phyloP scores from a whole-genome alignment of 1,140 invertebrate genomes.

The Oreohelix idahoensis region DNA sequence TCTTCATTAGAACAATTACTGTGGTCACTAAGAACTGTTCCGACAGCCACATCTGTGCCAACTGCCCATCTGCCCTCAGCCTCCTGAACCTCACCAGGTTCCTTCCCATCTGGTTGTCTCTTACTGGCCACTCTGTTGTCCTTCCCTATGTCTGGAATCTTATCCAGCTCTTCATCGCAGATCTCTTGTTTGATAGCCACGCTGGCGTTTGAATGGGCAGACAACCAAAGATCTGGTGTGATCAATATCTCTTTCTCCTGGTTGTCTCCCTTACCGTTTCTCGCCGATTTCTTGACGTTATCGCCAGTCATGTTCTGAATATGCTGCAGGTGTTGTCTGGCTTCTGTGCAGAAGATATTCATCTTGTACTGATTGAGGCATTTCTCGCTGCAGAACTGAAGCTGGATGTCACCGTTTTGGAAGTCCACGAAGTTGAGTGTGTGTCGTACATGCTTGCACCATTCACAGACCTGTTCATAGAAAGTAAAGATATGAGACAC shows the following conservation, averaged over 20 bases:
- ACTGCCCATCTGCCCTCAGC: constrained; percentile 15
- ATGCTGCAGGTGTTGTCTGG: constrained; percentile 87
- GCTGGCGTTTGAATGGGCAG: background rate
- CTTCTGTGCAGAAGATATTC: constrained; percentile 94
- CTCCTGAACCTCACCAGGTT: constrained; percentile 26
- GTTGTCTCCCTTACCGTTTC: background rate
- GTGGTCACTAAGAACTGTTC: constrained; percentile 1
- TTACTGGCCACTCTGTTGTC: background rate
- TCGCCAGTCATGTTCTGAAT: constrained; percentile 72
- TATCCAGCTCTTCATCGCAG: constrained; percentile 2
- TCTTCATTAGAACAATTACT: constrained; percentile 25
- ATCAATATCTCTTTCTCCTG: constrained; percentile 77
- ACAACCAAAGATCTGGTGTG: constrained; percentile 85
- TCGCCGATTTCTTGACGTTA: constrained; percentile 37
- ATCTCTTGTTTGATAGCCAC: background rate
- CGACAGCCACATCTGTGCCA: background rate
- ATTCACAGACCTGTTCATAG: constrained; percentile 88
- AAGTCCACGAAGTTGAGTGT: constrained; percentile 94
- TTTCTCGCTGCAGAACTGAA: constrained; percentile 84
- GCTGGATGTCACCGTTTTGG: constrained; percentile 76
- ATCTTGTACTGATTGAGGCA: constrained; percentile 96
- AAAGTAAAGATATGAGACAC: too few relatives aligned
- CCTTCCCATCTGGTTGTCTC: constrained; percentile 22
- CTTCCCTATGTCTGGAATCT: background rate
- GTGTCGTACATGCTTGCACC: constrained; percentile 90